Percentiles rank a stretch among this genome's conserved stretches.
Conservation (phyloP, 1,140 invertebrate genomes). For the Drosophila repletoides region DNA sequence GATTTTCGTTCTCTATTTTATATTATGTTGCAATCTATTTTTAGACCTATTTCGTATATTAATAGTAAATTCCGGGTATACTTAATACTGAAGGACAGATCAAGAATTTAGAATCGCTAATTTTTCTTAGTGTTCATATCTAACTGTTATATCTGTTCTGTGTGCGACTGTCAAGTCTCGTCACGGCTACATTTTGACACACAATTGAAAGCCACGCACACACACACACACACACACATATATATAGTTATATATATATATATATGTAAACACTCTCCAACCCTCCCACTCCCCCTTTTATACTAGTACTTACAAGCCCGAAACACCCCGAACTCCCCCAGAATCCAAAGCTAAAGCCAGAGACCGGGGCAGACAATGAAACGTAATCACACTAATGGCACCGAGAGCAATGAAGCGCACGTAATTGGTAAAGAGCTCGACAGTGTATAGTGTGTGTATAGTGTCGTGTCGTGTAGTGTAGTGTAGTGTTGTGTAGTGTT, state of each 20-base stretch:
- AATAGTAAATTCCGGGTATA: too few relatives aligned
- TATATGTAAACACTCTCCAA: conserved; percentile 7
- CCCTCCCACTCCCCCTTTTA: background rate
- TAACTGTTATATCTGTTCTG: conserved; percentile 25
- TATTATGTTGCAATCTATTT: too few relatives aligned
- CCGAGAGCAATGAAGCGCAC: conserved; percentile 79
- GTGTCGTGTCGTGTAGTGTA: conserved; percentile 21
- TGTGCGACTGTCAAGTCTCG: conserved; percentile 69
- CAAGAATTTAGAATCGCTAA: too few relatives aligned
- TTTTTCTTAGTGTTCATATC: too few relatives aligned
- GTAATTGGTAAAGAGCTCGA: conserved; percentile 80
- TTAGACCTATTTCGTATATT: too few relatives aligned
- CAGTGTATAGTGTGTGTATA: conserved; percentile 60
- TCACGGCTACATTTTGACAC: conserved; percentile 80
- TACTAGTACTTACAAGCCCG: conserved; percentile 19
- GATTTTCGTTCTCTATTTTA: too few relatives aligned
- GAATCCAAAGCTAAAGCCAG: conserved; percentile 31
- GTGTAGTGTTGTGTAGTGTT: background rate
- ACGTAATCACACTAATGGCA: conserved; percentile 81
- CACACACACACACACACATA: conserved; percentile 28
- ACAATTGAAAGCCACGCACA: conserved; percentile 78
- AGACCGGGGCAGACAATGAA: conserved; percentile 74
- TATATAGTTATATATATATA: too few relatives aligned
- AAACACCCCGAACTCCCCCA: background rate
- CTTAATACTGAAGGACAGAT: too few relatives aligned